Conservation (phyloP, 2,113 vertebrate genomes). For the Odocoileus hemionus region DNA sequence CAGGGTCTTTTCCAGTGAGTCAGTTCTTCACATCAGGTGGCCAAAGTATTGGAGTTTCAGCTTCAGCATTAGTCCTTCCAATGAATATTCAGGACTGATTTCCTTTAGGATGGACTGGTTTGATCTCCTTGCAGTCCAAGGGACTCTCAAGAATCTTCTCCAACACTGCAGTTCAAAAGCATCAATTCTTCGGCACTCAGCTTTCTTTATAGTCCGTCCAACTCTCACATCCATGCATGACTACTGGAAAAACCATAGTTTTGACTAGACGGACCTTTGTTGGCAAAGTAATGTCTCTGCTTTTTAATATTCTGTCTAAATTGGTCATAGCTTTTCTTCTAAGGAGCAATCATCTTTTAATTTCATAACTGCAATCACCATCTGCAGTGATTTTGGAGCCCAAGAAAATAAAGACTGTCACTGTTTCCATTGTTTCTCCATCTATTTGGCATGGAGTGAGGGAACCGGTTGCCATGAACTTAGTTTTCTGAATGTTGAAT, state of each 20-base stretch:
- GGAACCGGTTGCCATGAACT: neutral
- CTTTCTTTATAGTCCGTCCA: neutral
- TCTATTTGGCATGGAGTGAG: neutral
- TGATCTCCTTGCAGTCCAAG: neutral
- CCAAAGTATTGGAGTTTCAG: neutral
- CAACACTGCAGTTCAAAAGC: neutral
- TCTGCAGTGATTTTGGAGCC: neutral
- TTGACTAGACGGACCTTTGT: neutral
- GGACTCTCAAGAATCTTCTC: neutral
- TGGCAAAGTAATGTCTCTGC: neutral
- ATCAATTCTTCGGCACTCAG: neutral
- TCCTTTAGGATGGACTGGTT: neutral
- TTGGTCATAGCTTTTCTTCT: neutral
- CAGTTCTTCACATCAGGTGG: neutral
- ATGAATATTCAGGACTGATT: neutral
- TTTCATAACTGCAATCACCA: neutral
- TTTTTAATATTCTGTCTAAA: neutral
- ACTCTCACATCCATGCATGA: neutral
- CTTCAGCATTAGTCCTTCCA: neutral
- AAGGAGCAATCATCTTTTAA: neutral
- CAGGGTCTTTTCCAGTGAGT: neutral
- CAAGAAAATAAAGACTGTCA: neutral
- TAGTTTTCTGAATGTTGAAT: neutral
- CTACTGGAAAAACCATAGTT: neutral
- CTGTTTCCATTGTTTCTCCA: neutral